Base-by-base conservation (phyloP, 2,888 invertebrate genomes). In the Apodemia zela region DNA sequence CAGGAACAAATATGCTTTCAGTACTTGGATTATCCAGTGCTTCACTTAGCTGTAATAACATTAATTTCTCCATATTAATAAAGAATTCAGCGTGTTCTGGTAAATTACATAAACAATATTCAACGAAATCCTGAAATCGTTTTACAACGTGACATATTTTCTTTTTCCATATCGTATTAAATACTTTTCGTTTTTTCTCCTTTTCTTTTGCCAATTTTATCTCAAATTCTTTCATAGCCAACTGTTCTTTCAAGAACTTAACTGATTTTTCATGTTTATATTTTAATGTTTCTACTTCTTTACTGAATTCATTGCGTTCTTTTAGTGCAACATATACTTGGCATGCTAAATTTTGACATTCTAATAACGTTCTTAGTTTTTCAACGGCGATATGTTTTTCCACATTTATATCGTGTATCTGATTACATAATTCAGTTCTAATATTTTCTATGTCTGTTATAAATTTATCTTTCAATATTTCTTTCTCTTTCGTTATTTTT, bases 51-150 rank as follows among this genome's bases (percentile, higher is more conserved):
- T 91, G 91, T 63, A 89, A 63, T 68, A 90, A 69, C 86, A 91
- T 83, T 54, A 90, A 69, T 66, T 85, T 87, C 67, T 91, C 90
- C 77, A 89, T 81, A 59, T 90, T 84, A 51, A 86, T 76, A 67
- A 91, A 89, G 72, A 89, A 90, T 1, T 89, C 89, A 0, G 87
- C 86, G 61, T 89, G 79, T 17, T 88, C 84, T 2, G 91, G 91
- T 59, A 89, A 65, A 18, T 73, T 71, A 29, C 82, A 78, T n/a
- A 91, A 68, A 65, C 84, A 84, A 67, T 83, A 87, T n/a, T 75
- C 72, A 21, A 88, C 82, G 69, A 90, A 89, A 62, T 76, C 70
- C 77, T 89, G 89, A 65, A 91, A 85, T 64, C 77, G 80, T 69
- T 86, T 89, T 17, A 90, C 80, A n/a, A 89, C 80, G 65, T 79